Percentiles rank a stretch among this genome's conserved stretches.
These are phyloP conservation scores for Drosophila cognata DNA, from an alignment of 2,888 invertebrate genomes.

Conservation along the genomic window DNA sequence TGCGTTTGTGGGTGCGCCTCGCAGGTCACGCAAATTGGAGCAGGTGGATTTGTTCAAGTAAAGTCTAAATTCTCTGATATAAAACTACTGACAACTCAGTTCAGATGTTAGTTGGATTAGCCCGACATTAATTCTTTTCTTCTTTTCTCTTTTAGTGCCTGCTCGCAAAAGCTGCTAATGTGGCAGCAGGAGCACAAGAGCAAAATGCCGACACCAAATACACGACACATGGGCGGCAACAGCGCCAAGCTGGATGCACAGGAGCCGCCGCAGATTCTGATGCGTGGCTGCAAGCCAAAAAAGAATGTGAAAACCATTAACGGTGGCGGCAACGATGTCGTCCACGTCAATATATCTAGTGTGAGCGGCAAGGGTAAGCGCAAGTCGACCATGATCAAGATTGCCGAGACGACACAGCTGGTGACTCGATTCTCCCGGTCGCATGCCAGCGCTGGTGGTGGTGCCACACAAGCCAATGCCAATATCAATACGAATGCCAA, in stretches of 20 bases:
- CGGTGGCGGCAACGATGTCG: constrained; percentile 7
- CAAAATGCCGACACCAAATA: constrained; percentile 29
- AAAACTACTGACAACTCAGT: background rate
- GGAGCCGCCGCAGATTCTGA: constrained; percentile 42
- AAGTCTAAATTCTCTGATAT: background rate
- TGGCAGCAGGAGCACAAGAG: constrained; percentile 79
- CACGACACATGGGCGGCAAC: constrained; percentile 42
- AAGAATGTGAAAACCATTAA: constrained; percentile 7
- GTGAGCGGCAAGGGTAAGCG: constrained; percentile 54
- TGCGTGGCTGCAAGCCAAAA: constrained; percentile 44
- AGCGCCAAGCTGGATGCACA: constrained; percentile 48
- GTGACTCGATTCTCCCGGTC: constrained; percentile 70
- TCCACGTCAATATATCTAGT: constrained; percentile 5
- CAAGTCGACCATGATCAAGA: constrained; percentile 74
- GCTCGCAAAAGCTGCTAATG: constrained; percentile 87
- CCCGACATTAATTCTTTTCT: background rate
- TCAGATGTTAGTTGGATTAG: background rate
- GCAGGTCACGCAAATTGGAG: constrained; percentile 60
- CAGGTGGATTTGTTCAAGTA: constrained; percentile 68
- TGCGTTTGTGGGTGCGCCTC: constrained; percentile 44
- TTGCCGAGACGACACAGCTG: constrained; percentile 78
- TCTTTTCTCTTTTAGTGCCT: constrained; percentile 86
- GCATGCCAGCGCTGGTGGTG: constrained; percentile 41
- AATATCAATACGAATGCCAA: constrained; percentile 8
- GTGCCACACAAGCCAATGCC: constrained; percentile 8